Conservation (phyloP, 1,140 invertebrate species). For the Babylonia areolata region DNA sequence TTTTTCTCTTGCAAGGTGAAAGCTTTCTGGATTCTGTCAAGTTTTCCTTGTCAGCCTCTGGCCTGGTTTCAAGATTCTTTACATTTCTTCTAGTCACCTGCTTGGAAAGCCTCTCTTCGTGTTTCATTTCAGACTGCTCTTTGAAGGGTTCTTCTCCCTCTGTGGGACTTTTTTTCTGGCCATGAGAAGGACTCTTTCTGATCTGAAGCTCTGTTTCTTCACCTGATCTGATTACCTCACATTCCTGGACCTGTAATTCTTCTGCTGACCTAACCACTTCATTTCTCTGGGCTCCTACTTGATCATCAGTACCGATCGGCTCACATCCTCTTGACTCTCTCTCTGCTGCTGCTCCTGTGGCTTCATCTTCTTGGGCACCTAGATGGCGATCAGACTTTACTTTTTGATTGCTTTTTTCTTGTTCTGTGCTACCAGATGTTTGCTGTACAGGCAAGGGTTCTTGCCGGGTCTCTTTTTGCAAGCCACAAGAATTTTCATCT, state of each 20-base stretch:
- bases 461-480: not conserved
- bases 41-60: not conserved
- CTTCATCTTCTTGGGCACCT: not conserved
- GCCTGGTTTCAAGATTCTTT: not conserved
- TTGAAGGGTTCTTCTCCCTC: not conserved
- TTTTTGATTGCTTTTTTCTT: not conserved
- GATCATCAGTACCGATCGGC: not conserved
- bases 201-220: not conserved
- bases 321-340: not conserved
- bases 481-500: slow-evolving; percentile 46
- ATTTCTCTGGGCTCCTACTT: not conserved
- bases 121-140: not conserved
- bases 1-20: not conserved
- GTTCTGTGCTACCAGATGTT: not conserved
- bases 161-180: not conserved
- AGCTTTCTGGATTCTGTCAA: not conserved
- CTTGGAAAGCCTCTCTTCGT: not conserved
- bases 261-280: not conserved
- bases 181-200: not conserved
- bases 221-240: not conserved
- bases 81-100: not conserved
- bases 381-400: not conserved
- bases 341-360: not conserved
- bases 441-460: not conserved
- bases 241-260: not conserved